A percentile compares a stretch with the other conserved stretches of the same genome.
Evolutionary conservation across 2,888 invertebrate species (phyloP).

Genomic region (Drosophila pseudotalamancana): DNA sequence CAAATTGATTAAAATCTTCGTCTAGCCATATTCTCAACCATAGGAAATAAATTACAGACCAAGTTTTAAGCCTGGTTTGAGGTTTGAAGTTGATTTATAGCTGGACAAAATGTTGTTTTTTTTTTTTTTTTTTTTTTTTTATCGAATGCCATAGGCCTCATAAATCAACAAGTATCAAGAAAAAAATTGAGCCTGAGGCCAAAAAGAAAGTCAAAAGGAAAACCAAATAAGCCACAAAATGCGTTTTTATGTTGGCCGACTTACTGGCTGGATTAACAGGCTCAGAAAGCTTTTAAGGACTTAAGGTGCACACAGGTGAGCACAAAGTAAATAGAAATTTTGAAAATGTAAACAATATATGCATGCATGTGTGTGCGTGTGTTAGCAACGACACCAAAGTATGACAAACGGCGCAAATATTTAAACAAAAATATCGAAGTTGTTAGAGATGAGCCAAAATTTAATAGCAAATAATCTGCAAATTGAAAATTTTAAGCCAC

Average conservation of each 20-base stretch:
- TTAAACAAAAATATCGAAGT: constrained; percentile 33
- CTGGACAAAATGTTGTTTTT: constrained; percentile 5
- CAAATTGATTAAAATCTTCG: too few species aligned
- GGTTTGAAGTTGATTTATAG: constrained; percentile 21
- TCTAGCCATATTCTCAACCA: too few species aligned
- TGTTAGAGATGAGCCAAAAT: constrained; percentile 35
- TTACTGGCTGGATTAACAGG: constrained; percentile 63
- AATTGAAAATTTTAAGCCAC: constrained; percentile 64
- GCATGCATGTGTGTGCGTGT: not conserved
- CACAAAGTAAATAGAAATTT: constrained; percentile 27
- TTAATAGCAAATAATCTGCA: constrained; percentile 71
- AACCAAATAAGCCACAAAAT: constrained; percentile 67
- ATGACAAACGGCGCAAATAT: constrained; percentile 49
- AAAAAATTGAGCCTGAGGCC: not conserved
- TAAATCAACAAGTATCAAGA: constrained; percentile 28
- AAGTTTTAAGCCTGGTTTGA: not conserved
- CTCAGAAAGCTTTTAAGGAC: constrained; percentile 61
- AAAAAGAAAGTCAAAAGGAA: constrained; percentile 24
- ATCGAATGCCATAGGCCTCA: constrained; percentile 7
- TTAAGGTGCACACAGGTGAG: constrained; percentile 38
- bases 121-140: too few species aligned
- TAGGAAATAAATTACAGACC: too few species aligned
- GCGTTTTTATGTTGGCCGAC: constrained; percentile 62
- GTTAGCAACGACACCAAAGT: constrained; percentile 6
- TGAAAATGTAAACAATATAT: constrained; percentile 13